Percentiles rank a stretch among this genome's conserved stretches.
These are phyloP conservation scores for Cheilosia variabilis DNA, from an alignment of 2,888 invertebrate species.

Conservation along the genomic window DNA sequence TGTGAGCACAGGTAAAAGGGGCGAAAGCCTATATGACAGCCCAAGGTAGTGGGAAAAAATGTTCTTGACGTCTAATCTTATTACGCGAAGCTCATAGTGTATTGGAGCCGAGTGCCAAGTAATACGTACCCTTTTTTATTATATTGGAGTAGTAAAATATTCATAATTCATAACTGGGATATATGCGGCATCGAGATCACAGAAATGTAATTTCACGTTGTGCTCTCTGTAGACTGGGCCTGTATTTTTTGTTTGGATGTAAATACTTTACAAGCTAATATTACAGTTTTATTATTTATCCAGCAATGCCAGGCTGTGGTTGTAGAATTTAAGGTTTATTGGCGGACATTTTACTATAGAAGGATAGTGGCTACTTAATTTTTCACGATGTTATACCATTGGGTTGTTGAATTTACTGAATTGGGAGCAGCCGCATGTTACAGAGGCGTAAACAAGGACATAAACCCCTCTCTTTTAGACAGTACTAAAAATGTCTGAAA, in stretches of 20 bases:
- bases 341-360: neutral
- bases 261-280: slow-evolving; percentile 7
- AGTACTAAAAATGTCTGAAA: no score
- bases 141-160: slow-evolving; percentile 38
- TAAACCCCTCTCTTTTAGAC: neutral
- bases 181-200: slow-evolving; percentile 33
- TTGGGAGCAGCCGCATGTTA: neutral
- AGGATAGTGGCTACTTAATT: neutral
- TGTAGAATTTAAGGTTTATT: slow-evolving; percentile 6
- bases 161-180: slow-evolving; percentile 28
- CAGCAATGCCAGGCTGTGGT: neutral
- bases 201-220: slow-evolving; percentile 15
- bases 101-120: slow-evolving; percentile 7
- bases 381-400: slow-evolving; percentile 1
- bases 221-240: neutral
- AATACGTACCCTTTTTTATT: slow-evolving; percentile 28
- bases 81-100: slow-evolving; percentile 10
- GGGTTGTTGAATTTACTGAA: neutral
- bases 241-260: neutral
- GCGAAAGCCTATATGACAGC: neutral
- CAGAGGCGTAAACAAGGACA: neutral
- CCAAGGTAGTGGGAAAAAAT: neutral
- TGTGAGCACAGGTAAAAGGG: neutral
- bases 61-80: slow-evolving; percentile 44
- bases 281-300: slow-evolving; percentile 8